A percentile compares a stretch with the other conserved stretches of the same genome.
These are phyloP conservation scores for Tragelaphus scriptus DNA, from an alignment of 2,113 vertebrate genomes.

Conservation along the genomic window DNA sequence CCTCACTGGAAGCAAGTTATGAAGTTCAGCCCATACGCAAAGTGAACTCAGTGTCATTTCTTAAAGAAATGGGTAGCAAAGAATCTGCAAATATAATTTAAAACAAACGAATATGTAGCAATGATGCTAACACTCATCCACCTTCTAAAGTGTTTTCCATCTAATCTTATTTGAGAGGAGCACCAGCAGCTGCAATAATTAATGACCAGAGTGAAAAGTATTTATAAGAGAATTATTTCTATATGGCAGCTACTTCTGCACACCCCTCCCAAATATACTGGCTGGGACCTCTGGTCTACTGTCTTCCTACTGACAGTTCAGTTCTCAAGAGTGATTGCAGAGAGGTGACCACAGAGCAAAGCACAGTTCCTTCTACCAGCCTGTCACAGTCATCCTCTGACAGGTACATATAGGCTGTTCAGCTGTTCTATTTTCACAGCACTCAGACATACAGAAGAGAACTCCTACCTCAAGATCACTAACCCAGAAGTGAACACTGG, in stretches of 20 bases:
- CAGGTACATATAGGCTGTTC: not conserved
- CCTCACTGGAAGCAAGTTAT: not conserved
- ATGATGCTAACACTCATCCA: not conserved
- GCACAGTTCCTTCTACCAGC: not conserved
- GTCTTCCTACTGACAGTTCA: not conserved
- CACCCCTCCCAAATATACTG: not conserved
- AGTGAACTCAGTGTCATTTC: not conserved
- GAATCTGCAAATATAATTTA: not conserved
- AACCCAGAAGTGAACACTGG: not conserved
- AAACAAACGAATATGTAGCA: not conserved
- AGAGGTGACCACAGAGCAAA: not conserved
- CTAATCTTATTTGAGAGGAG: not conserved
- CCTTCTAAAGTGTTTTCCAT: not conserved
- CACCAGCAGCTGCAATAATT: not conserved
- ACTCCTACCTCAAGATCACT: not conserved
- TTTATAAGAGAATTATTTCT: not conserved
- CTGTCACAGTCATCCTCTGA: not conserved
- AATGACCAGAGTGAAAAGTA: not conserved
- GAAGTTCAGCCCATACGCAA: not conserved
- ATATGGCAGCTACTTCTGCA: not conserved
- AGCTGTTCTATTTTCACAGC: not conserved
- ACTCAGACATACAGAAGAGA: not conserved
- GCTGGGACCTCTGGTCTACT: not conserved
- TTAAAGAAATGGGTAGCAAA: not conserved
- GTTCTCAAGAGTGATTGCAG: not conserved